phyloP scores from a whole-genome alignment of 2,888 invertebrate genomes.

The Scrobipalpa atriplicella region DNA sequence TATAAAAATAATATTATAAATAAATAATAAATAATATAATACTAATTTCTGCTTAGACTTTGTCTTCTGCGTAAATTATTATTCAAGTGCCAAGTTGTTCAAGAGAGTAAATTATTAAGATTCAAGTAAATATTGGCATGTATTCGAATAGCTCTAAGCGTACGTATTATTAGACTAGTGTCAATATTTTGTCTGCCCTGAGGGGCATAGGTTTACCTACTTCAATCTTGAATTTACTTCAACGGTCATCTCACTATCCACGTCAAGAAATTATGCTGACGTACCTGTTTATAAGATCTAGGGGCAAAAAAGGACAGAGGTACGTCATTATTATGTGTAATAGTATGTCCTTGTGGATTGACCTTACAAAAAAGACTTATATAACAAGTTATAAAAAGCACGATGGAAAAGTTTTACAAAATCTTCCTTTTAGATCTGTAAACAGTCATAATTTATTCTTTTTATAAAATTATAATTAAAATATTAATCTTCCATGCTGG shows the following conservation, averaged over 20 bases:
- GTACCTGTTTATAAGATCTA: not conserved
- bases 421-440: too few relatives aligned
- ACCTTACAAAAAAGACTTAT: not conserved
- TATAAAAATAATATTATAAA: too few relatives aligned
- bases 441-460: too few relatives aligned
- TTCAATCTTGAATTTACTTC: not conserved
- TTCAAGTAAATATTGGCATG: conserved; percentile 7
- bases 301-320: not conserved
- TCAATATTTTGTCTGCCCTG: conserved; percentile 1
- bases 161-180: not conserved
- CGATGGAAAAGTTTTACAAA: too few relatives aligned
- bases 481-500: too few relatives aligned
- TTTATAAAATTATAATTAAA: too few relatives aligned
- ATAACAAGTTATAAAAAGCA: not conserved
- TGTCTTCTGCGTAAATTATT: not conserved
- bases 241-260: too few relatives aligned
- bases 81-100: conserved; percentile 1
- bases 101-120: conserved; percentile 1
- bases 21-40: too few relatives aligned
- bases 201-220: not conserved
- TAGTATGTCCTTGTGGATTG: not conserved
- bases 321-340: not conserved
- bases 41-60: too few relatives aligned
- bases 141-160: not conserved
- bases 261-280: too few relatives aligned